Conservation (phyloP, 2,888 invertebrate genomes). For the Bombyx huttoni region DNA sequence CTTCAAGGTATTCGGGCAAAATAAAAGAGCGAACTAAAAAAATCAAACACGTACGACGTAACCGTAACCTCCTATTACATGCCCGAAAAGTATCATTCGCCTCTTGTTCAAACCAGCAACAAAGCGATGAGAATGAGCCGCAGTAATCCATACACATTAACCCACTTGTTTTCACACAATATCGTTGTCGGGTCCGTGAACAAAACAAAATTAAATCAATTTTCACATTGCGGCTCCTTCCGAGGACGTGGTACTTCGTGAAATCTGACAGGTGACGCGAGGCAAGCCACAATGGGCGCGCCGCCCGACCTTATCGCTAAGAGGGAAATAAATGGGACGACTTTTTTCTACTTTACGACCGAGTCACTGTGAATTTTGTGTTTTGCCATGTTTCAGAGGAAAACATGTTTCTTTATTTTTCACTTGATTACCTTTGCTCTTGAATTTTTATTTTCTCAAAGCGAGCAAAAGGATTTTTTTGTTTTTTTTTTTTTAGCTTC, state of each 20-base stretch:
- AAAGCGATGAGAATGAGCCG: neutral
- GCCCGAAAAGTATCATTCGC: neutral
- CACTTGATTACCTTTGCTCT: constrained; percentile 4
- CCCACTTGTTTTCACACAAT: neutral
- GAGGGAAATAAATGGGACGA: constrained; percentile 54
- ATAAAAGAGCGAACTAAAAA: neutral
- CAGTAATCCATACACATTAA: neutral
- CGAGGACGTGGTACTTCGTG: constrained; percentile 12
- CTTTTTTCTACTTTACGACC: constrained; percentile 44
- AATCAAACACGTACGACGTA: neutral
- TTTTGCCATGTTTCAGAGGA: constrained; percentile 30
- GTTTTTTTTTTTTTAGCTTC: neutral
- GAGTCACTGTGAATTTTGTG: constrained; percentile 33
- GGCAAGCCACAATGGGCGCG: constrained; percentile 37
- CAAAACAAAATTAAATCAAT: neutral
- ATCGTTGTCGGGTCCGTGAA: neutral
- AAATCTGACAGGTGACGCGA: constrained; percentile 55
- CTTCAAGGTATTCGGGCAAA: neutral
- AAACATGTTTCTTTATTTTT: constrained; percentile 10
- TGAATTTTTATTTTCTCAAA: neutral
- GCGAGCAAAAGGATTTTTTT: neutral
- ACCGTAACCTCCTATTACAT: neutral
- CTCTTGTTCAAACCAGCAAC: neutral
- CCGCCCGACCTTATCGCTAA: constrained; percentile 48
- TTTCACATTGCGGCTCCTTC: neutral